Conservation (phyloP, 2,888 invertebrate species). For the Diadromus collaris region DNA sequence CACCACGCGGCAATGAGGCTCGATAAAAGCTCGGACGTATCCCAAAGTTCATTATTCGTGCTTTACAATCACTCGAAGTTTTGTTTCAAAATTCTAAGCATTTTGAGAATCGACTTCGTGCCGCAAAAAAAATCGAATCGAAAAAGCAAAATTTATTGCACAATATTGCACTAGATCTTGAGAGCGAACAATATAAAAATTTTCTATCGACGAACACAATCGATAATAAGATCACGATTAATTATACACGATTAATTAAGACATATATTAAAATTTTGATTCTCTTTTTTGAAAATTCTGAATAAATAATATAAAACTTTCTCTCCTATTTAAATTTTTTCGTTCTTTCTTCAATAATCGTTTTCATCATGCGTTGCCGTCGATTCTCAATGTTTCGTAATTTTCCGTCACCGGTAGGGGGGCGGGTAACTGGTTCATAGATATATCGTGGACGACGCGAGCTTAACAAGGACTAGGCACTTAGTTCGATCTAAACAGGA, state of each 20-base stretch:
- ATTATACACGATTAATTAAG: slow-evolving; percentile 44
- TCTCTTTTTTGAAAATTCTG: slow-evolving; percentile 56
- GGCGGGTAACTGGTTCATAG: slow-evolving; percentile 33
- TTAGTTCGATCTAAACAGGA: slow-evolving; percentile 63
- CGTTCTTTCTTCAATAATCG: background rate
- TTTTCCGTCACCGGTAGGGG: slow-evolving; percentile 33
- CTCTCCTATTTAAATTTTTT: slow-evolving; percentile 24
- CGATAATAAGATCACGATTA: slow-evolving; percentile 1
- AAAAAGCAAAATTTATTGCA: slow-evolving; percentile 28
- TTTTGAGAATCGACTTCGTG: slow-evolving; percentile 30
- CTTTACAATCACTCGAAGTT: slow-evolving; percentile 8
- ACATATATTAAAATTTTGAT: slow-evolving; percentile 72
- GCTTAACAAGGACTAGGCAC: slow-evolving; percentile 75
- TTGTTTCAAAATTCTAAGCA: slow-evolving; percentile 20
- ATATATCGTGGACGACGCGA: slow-evolving; percentile 62
- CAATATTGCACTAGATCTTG: slow-evolving; percentile 42
- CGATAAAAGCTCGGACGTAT: slow-evolving; percentile 48
- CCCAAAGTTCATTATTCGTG: slow-evolving; percentile 2
- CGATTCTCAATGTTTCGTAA: slow-evolving; percentile 29
- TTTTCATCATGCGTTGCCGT: slow-evolving; percentile 27
- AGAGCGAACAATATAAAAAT: slow-evolving; percentile 32
- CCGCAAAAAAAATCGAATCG: slow-evolving; percentile 1
- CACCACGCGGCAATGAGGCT: slow-evolving; percentile 64
- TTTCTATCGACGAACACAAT: slow-evolving; percentile 32
- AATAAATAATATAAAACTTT: slow-evolving; percentile 61